Evolutionary conservation across 2,888 invertebrate genomes (phyloP).

Genomic region (Agrypnus murinus): DNA sequence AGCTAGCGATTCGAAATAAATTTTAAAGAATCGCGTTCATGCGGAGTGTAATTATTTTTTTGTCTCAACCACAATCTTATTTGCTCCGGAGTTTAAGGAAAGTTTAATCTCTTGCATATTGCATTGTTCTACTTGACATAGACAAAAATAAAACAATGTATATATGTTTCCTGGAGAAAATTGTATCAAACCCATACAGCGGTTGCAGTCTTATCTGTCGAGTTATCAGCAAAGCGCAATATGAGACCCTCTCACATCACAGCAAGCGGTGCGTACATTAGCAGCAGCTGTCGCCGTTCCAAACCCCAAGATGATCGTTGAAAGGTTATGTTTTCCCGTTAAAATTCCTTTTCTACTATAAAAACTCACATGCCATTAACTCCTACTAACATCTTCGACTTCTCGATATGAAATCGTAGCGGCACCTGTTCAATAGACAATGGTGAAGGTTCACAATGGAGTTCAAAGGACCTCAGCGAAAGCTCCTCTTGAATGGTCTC

Average conservation of each 20-base stretch:
- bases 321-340: conserved; percentile 38
- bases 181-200: conserved; percentile 13
- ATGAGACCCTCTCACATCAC: conserved; percentile 34
- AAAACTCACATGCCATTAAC: conserved; percentile 12
- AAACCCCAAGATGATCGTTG: conserved; percentile 39
- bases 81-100: too few species aligned
- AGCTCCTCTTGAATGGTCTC: conserved; percentile 13
- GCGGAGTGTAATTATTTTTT: too few species aligned
- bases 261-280: conserved; percentile 51
- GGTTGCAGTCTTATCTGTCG: conserved; percentile 39
- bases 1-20: neutral
- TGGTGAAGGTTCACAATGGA: neutral
- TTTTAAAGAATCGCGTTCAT: too few species aligned
- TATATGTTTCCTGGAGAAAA: neutral
- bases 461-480: conserved; percentile 16
- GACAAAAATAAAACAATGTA: conserved; percentile 12
- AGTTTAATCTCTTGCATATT: too few species aligned
- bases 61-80: too few species aligned
- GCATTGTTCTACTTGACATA: too few species aligned
- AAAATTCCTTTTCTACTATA: conserved; percentile 11
- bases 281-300: conserved; percentile 46
- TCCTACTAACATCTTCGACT: neutral
- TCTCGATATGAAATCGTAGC: neutral
- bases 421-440: neutral
- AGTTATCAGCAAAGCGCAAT: conserved; percentile 48